A percentile compares a stretch with the other conserved stretches of the same genome.
Conservation (phyloP, 2,797 vertebrate genomes). For the Pachyuromys duprasi region DNA sequence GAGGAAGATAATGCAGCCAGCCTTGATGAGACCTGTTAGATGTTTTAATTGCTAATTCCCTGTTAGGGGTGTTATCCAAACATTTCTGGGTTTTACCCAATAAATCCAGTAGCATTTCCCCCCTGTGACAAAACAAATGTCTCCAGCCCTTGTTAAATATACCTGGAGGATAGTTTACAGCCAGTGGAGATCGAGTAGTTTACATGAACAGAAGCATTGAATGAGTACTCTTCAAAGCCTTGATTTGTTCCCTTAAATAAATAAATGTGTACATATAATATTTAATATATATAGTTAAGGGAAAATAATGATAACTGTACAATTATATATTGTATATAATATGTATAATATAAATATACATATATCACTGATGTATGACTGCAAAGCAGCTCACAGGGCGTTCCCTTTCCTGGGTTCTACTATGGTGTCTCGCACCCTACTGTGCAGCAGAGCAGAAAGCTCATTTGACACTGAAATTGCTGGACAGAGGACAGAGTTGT, state of each 20-base stretch:
- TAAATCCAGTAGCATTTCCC: not conserved
- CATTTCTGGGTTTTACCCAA: not conserved
- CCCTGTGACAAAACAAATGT: not conserved
- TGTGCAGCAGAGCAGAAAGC: not conserved
- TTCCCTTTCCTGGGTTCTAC: not conserved
- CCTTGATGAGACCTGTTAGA: not conserved
- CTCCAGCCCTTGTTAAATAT: not conserved
- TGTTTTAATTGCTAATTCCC: not conserved
- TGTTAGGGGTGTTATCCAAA: not conserved
- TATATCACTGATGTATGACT: not conserved
- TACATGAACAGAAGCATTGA: not conserved
- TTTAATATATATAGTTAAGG: too few species aligned
- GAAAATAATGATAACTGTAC: too few species aligned
- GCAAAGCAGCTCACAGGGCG: not conserved
- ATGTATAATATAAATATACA: too few species aligned
- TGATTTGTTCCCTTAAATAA: constrained; percentile 8
- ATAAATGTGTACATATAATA: too few species aligned
- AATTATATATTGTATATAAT: too few species aligned
- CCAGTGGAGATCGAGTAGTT: not conserved
- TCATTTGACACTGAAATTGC: not conserved
- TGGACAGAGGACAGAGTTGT: not conserved
- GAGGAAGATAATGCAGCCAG: too few species aligned
- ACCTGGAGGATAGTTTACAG: not conserved
- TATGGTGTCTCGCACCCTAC: not conserved
- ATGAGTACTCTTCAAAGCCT: not conserved